Percentiles rank a stretch among this genome's conserved stretches.
Evolutionary conservation across 2,797 vertebrate species (phyloP).

Genomic region (Natrix natrix): DNA sequence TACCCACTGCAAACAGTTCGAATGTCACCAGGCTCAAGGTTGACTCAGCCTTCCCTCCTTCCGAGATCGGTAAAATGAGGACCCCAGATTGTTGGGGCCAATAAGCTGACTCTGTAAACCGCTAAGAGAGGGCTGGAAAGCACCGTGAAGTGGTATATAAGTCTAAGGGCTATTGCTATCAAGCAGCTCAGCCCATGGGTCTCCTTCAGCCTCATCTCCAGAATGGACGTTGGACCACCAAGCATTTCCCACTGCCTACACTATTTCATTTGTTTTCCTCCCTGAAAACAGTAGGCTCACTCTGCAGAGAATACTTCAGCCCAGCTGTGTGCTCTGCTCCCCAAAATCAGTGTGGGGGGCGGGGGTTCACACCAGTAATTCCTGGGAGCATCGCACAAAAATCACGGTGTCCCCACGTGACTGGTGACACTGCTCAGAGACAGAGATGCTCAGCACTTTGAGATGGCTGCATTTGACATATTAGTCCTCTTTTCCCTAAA

Average conservation of each 20-base stretch:
- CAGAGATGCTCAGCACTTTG: background rate
- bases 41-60: no score
- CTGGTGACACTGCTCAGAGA: background rate
- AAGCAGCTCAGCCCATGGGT: background rate
- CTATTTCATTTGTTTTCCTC: background rate
- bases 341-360: background rate
- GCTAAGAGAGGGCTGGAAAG: no score
- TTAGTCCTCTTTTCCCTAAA: background rate
- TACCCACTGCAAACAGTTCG: no score
- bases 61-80: no score
- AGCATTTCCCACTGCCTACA: background rate
- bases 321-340: fast-evolving
- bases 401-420: background rate
- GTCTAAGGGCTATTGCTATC: no score
- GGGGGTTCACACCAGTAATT: background rate
- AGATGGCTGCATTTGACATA: background rate
- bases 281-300: background rate
- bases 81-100: no score
- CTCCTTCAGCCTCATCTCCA: background rate
- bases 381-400: background rate
- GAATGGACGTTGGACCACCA: background rate
- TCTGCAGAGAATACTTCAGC: background rate
- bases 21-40: no score
- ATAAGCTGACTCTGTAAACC: no score
- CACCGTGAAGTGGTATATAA: no score